Evolutionary conservation across 2,797 vertebrate genomes (phyloP).

Genomic region (Capromys pilorides): DNA sequence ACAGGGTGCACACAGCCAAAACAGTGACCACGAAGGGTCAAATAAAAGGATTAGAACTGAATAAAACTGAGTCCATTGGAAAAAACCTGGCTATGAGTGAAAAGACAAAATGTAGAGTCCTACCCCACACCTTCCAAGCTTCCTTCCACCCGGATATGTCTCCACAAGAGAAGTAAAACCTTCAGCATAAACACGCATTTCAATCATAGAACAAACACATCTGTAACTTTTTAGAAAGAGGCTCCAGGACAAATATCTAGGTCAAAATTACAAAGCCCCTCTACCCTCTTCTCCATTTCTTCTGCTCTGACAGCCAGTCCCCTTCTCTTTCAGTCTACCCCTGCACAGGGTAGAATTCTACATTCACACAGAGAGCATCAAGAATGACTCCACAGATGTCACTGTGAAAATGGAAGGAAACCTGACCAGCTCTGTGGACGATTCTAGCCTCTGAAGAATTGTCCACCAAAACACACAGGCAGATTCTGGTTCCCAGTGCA

Average conservation of each 20-base stretch:
- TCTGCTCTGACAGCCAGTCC: neutral
- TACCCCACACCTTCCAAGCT: neutral
- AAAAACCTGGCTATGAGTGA: neutral
- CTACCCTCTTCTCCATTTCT: fast-evolving
- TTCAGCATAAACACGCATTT: neutral
- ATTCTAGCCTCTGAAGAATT: neutral
- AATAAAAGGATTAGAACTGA: neutral
- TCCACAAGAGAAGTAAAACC: neutral
- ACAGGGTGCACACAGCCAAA: neutral
- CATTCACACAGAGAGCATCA: neutral
- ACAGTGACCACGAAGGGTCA: neutral
- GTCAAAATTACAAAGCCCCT: neutral
- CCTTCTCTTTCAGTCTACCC: neutral
- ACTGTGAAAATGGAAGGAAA: neutral
- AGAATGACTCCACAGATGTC: neutral
- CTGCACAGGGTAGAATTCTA: too few species aligned
- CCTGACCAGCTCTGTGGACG: neutral
- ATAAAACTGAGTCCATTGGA: neutral
- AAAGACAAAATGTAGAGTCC: neutral
- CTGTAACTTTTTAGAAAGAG: neutral
- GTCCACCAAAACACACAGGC: neutral
- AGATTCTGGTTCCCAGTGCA: neutral
- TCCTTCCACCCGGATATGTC: neutral
- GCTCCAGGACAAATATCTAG: neutral
- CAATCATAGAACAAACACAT: neutral